phyloP scores from a whole-genome alignment of 1,140 invertebrate species.

The Caerostris darwini region DNA sequence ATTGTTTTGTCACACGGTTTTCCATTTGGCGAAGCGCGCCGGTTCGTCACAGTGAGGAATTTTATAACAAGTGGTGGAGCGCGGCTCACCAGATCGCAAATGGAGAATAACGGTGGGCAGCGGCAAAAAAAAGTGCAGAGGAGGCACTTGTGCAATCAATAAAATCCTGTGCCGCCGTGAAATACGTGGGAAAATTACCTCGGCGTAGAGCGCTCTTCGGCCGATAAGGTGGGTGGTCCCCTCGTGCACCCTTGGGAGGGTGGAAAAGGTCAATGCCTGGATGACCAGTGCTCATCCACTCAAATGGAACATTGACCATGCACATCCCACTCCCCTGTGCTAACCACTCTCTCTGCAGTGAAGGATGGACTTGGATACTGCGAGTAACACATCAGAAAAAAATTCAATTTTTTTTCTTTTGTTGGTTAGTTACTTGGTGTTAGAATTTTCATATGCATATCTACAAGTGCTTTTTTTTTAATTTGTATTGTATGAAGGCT shows the following conservation, averaged over 20 bases:
- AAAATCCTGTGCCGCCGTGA: neutral
- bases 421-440: too few relatives aligned
- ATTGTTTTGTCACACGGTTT: neutral
- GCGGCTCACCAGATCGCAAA: neutral
- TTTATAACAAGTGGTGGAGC: slow-evolving; percentile 26
- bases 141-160: slow-evolving; percentile 41
- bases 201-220: slow-evolving; percentile 39
- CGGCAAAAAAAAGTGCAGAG: neutral
- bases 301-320: slow-evolving; percentile 70
- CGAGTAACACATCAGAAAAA: too few relatives aligned
- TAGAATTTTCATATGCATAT: too few relatives aligned
- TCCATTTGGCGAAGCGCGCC: neutral
- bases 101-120: slow-evolving; percentile 6
- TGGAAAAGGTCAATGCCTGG: slow-evolving; percentile 70
- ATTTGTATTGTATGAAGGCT: too few relatives aligned
- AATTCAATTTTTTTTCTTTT: too few relatives aligned
- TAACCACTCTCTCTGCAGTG: neutral
- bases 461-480: too few relatives aligned
- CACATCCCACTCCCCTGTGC: slow-evolving; percentile 20
- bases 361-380: neutral
- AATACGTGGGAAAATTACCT: slow-evolving; percentile 66
- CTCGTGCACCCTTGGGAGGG: neutral
- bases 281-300: slow-evolving; percentile 64
- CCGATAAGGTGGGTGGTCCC: slow-evolving; percentile 60
- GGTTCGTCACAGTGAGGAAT: slow-evolving; percentile 4